Conservation (phyloP, 2,797 vertebrate genomes). For the Cottoperca gobio region DNA sequence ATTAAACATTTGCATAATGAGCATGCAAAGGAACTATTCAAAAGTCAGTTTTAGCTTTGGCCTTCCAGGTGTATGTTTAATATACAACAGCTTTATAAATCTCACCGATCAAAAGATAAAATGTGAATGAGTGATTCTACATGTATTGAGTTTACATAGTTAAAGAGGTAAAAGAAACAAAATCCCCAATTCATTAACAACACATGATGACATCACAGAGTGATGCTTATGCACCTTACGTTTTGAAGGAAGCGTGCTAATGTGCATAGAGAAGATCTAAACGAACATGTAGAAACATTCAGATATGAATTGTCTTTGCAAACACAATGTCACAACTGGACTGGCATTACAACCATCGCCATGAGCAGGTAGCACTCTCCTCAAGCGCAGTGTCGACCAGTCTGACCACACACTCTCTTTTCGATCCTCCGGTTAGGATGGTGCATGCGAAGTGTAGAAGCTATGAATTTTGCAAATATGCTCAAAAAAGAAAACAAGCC, state of each 20-base stretch:
- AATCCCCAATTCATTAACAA: neutral
- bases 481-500: neutral
- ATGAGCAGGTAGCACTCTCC: neutral
- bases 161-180: neutral
- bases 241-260: neutral
- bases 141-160: neutral
- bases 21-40: neutral
- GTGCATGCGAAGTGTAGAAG: conserved; percentile 2
- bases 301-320: neutral
- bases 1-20: neutral
- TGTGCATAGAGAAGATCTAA: neutral
- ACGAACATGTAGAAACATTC: neutral
- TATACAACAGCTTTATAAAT: neutral
- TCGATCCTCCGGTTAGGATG: conserved; percentile 11
- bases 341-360: neutral
- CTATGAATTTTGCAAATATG: neutral
- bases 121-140: neutral
- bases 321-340: conserved; percentile 13
- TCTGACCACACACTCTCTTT: neutral
- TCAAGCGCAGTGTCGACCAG: neutral
- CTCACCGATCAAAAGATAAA: neutral
- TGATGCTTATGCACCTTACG: neutral
- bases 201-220: neutral
- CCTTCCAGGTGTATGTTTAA: neutral
- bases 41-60: neutral